phyloP scores from a whole-genome alignment of 2,113 vertebrate genomes.

The Romanogobio albipinnatus region DNA sequence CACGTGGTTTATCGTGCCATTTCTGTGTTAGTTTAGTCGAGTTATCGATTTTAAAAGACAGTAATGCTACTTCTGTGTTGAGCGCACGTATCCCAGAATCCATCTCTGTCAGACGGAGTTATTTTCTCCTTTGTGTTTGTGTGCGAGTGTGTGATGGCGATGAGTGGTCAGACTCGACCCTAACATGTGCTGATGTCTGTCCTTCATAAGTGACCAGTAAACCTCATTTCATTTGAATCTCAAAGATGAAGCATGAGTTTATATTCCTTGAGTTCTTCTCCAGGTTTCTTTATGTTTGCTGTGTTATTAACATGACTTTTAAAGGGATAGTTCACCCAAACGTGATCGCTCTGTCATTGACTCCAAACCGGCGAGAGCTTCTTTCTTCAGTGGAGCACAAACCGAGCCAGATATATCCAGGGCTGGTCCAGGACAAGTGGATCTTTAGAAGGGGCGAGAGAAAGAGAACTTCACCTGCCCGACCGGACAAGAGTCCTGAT shows the following conservation, averaged over 20 bases:
- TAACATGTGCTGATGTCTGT: not conserved
- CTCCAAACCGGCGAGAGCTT: not conserved
- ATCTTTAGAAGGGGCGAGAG: no score
- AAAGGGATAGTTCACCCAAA: not conserved
- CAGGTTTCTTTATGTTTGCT: slow-evolving; percentile 29
- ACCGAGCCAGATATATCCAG: no score
- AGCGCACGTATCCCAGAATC: slow-evolving; percentile 1
- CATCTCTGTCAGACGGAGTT: slow-evolving; percentile 47
- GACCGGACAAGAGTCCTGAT: no score
- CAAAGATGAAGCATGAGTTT: not conserved
- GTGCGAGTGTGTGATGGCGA: not conserved
- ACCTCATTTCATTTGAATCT: slow-evolving; percentile 18
- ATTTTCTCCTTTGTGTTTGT: slow-evolving; percentile 34
- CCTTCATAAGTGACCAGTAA: not conserved
- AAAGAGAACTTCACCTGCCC: no score
- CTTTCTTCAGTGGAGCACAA: not conserved
- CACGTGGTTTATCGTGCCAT: not conserved
- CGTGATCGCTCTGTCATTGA: not conserved
- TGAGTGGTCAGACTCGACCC: not conserved
- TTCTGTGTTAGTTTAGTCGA: not conserved
- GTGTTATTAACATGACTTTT: slow-evolving; percentile 33
- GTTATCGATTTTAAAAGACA: not conserved
- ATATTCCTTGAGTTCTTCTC: not conserved
- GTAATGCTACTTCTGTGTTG: slow-evolving; percentile 10
- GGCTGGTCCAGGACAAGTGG: no score